Base-by-base conservation (phyloP, 1,140 invertebrate genomes). In the Brevipalpus yothersi region DNA sequence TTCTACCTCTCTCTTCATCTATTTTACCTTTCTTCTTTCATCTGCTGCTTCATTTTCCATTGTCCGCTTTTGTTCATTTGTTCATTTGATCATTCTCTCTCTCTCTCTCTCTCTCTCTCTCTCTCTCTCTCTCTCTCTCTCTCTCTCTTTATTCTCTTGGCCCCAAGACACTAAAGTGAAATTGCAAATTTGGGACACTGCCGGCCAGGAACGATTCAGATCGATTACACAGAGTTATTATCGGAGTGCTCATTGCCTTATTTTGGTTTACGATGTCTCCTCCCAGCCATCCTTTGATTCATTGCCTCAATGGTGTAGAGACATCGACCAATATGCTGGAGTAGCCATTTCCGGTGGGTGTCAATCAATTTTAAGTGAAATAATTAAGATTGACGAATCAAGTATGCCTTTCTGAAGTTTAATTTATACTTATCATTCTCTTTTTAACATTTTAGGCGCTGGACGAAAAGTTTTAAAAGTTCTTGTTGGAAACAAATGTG, bases 181-280 rank as follows among this genome's bases (percentile, higher is more conserved):
- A 86, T 76, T 97, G 61, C 89, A 93, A 79, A 94, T 97, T 67
- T 96, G 91, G 91, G 92, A 97, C 70, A 94, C 89, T 43, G 90
- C 89, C 15, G 90, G 93, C 0, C 93, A 97, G 71, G 92, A 97
- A 72, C 43, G 90, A 65, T 98, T 98, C 73, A 78, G 93, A 61
- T 95, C 92, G 7, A 93, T 95, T 63, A 97, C 93, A 10, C 89
- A 95, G 72, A 93, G 89, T 70, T 97, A 97, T 73, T 97, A 97
- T 72, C 76, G 92, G 68, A 93, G 90, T 63, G 93, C 92, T 41
- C 91, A 97, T 76, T 92, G 91, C 41, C 77, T 97, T 49, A 94
- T 97, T 64, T 76, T 97, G 63, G 91, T 96, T 19, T 97, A 94
- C 73, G 93, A 97, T 73, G 92, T 97, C 66, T 91, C 87, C 67